Evolutionary conservation across 2,888 invertebrate species (phyloP).

Genomic region (Epirrhoe tristata): DNA sequence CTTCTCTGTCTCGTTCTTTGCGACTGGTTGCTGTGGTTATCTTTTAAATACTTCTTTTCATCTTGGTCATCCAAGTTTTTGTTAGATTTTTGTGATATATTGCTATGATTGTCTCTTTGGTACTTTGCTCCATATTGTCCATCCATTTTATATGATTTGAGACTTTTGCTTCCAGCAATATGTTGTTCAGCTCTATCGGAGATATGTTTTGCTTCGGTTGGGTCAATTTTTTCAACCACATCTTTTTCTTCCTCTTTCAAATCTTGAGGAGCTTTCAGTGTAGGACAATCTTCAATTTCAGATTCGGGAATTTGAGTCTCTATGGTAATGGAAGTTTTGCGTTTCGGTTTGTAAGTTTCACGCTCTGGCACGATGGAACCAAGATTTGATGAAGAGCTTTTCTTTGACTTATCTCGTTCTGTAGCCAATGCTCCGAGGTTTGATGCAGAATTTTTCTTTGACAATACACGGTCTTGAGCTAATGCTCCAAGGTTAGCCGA

Average conservation of each 20-base stretch:
- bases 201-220: slow-evolving; percentile 70
- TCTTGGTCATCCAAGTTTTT: slow-evolving; percentile 74
- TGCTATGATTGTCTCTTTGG: slow-evolving; percentile 73
- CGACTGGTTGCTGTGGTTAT: slow-evolving; percentile 79
- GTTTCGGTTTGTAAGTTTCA: slow-evolving; percentile 70
- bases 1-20: slow-evolving; percentile 64
- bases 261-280: slow-evolving; percentile 80
- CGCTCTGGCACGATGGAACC: slow-evolving; percentile 68
- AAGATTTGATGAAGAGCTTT: slow-evolving; percentile 74
- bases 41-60: slow-evolving; percentile 76
- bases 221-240: slow-evolving; percentile 73
- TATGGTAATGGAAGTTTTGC: slow-evolving; percentile 71
- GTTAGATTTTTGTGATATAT: slow-evolving; percentile 71
- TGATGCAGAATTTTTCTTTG: slow-evolving; percentile 67
- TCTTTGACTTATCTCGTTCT: slow-evolving; percentile 78
- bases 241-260: slow-evolving; percentile 82
- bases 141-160: slow-evolving; percentile 77
- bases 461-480: slow-evolving; percentile 64
- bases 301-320: slow-evolving; percentile 77
- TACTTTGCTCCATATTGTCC: slow-evolving; percentile 74
- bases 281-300: slow-evolving; percentile 82
- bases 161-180: slow-evolving; percentile 67
- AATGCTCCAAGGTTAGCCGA: slow-evolving; percentile 69
- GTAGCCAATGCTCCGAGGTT: slow-evolving; percentile 70
- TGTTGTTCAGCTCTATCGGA: slow-evolving; percentile 73